Evolutionary conservation across 2,113 vertebrate species (phyloP).

Genomic region (Microtus pennsylvanicus): DNA sequence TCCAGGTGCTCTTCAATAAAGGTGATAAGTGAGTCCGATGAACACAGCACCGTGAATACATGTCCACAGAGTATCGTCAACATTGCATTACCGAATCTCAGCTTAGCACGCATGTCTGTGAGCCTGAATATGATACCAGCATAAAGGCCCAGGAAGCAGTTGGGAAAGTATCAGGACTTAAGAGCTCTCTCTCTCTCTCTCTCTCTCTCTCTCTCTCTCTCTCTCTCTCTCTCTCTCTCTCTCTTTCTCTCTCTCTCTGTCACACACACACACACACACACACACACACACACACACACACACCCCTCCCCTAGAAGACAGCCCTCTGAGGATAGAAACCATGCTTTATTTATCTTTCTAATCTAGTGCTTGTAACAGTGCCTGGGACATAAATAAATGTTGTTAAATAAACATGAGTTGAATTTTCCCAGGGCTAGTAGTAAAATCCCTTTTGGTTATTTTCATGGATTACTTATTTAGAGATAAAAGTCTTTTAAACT

Average conservation of each 20-base stretch:
- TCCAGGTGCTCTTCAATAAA: not conserved
- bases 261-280: not conserved
- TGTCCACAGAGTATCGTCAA: not conserved
- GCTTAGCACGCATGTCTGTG: not conserved
- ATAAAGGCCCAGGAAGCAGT: not conserved
- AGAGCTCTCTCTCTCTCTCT: no score
- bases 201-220: no score
- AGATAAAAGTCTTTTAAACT: constrained; percentile 52
- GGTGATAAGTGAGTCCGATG: not conserved
- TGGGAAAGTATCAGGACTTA: not conserved
- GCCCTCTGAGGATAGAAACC: constrained; percentile 27
- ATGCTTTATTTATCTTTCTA: constrained; percentile 67
- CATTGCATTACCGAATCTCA: not conserved
- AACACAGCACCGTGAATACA: not conserved
- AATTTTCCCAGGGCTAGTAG: constrained; percentile 56
- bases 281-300: not conserved
- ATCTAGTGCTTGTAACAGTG: constrained; percentile 48
- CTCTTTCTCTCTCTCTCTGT: no score
- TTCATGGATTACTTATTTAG: constrained; percentile 47
- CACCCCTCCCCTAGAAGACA: not conserved
- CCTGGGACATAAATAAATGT: constrained; percentile 57
- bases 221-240: no score
- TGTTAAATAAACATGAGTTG: constrained; percentile 62
- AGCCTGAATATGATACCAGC: not conserved
- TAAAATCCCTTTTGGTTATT: constrained; percentile 55